A percentile compares a stretch with the other conserved stretches of the same genome.
Evolutionary conservation across 2,888 invertebrate genomes (phyloP).

Genomic region (Caenorhabditis drosophilae): DNA sequence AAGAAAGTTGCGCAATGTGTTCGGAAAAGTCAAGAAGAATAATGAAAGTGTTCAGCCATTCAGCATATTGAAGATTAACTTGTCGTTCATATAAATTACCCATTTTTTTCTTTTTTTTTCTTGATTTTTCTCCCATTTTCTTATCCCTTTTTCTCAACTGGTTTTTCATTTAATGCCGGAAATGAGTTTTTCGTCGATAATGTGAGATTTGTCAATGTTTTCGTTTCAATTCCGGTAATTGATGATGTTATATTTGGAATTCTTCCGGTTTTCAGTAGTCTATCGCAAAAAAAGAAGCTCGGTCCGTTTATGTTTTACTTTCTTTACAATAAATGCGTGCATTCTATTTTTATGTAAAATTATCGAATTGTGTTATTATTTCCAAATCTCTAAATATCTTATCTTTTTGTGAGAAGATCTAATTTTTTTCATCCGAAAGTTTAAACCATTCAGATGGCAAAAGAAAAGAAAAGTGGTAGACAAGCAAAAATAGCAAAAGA

Average conservation of each 20-base stretch:
- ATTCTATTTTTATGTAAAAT: no score
- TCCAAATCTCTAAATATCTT: no score
- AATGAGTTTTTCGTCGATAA: no score
- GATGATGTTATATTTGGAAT: not conserved
- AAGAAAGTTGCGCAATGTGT: conserved; percentile 96
- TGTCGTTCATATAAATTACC: conserved; percentile 33
- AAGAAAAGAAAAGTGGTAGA: not conserved
- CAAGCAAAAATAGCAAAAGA: not conserved
- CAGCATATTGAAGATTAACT: conserved; percentile 22
- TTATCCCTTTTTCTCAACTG: not conserved
- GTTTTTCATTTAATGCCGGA: no score
- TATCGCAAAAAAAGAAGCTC: no score
- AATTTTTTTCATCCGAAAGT: not conserved
- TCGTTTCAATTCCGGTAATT: no score
- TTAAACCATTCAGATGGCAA: not conserved
- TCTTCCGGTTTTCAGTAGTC: not conserved
- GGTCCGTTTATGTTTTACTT: no score
- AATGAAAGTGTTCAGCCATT: not conserved
- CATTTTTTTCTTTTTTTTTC: conserved; percentile 19
- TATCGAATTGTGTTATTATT: no score
- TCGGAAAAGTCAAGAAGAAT: conserved; percentile 90
- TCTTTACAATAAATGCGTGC: no score
- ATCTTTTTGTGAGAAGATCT: no score
- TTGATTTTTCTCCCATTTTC: not conserved
- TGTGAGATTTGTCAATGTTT: no score